Percentiles rank a stretch among this genome's conserved stretches.
phyloP scores from a whole-genome alignment of 1,140 invertebrate genomes.

The Leucophenga varia region DNA sequence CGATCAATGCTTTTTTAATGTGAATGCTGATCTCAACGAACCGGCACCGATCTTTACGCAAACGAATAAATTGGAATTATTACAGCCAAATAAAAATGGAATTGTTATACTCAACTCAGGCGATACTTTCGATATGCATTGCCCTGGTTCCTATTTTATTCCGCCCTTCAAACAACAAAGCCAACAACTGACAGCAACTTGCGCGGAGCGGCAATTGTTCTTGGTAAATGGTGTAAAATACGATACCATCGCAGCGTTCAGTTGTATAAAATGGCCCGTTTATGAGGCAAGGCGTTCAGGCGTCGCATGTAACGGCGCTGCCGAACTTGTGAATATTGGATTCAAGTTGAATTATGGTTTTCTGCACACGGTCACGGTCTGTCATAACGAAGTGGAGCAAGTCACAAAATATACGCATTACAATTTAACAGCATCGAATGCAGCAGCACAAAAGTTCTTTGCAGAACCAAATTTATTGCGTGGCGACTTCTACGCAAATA shows the following conservation, averaged over 20 bases:
- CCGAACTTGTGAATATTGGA: slow-evolving; percentile 35
- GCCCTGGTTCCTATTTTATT: slow-evolving; percentile 24
- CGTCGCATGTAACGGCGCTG: slow-evolving; percentile 27
- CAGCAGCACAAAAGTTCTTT: slow-evolving; percentile 34
- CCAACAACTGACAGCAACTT: slow-evolving; percentile 28
- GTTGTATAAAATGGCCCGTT: slow-evolving; percentile 33
- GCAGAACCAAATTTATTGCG: slow-evolving; percentile 39
- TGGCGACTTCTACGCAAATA: slow-evolving; percentile 28
- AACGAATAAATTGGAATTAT: slow-evolving; percentile 28
- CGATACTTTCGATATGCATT: slow-evolving; percentile 32
- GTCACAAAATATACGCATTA: slow-evolving; percentile 36
- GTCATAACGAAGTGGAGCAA: slow-evolving; percentile 29
- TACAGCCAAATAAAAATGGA: slow-evolving; percentile 25
- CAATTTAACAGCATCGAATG: slow-evolving; percentile 29
- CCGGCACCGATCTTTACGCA: slow-evolving; percentile 39
- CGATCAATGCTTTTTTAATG: slow-evolving; percentile 30
- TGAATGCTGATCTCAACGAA: slow-evolving; percentile 35
- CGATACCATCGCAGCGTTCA: slow-evolving; percentile 23
- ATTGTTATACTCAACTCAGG: slow-evolving; percentile 25
- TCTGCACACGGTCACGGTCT: slow-evolving; percentile 31
- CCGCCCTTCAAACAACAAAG: slow-evolving; percentile 31
- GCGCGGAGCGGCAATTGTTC: slow-evolving; percentile 24
- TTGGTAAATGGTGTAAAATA: slow-evolving; percentile 21
- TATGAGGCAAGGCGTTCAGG: slow-evolving; percentile 36
- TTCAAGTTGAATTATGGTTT: slow-evolving; percentile 36